phyloP scores from a whole-genome alignment of 2,888 invertebrate genomes.

The Watsonalla cultraria region DNA sequence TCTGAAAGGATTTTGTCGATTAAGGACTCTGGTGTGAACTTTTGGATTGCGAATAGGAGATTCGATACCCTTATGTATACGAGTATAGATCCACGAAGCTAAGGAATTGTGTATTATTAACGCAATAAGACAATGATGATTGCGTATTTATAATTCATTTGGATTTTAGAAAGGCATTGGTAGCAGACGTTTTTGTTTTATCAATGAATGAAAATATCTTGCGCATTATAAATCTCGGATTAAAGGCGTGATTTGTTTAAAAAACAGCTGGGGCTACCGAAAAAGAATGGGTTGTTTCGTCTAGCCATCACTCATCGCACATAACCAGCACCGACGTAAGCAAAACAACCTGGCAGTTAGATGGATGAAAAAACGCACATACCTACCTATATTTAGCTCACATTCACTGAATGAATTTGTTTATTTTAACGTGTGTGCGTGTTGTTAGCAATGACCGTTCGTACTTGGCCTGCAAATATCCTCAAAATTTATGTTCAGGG shows the following conservation, averaged over 20 bases:
- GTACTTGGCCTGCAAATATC: constrained; percentile 2
- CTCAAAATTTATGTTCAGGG: not conserved
- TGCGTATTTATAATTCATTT: too few relatives aligned
- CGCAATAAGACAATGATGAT: too few relatives aligned
- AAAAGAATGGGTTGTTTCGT: not conserved
- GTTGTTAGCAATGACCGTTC: constrained; percentile 11
- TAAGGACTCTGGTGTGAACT: too few relatives aligned
- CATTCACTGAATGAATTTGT: constrained; percentile 13
- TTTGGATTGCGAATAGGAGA: too few relatives aligned
- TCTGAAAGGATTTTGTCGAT: too few relatives aligned
- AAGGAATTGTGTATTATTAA: too few relatives aligned
- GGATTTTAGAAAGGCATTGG: too few relatives aligned
- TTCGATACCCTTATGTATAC: too few relatives aligned
- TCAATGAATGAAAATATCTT: not conserved
- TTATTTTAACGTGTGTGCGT: constrained; percentile 6
- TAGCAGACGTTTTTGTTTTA: not conserved
- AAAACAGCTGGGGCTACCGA: not conserved
- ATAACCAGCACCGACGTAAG: not conserved
- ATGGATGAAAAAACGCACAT: constrained; percentile 6
- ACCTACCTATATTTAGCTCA: constrained; percentile 13
- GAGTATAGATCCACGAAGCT: too few relatives aligned
- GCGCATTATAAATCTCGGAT: not conserved
- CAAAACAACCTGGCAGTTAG: constrained; percentile 10
- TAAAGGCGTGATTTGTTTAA: not conserved
- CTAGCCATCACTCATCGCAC: not conserved